Evolutionary conservation across 2,888 invertebrate genomes (phyloP).

Genomic region (Octonoba sinensis): DNA sequence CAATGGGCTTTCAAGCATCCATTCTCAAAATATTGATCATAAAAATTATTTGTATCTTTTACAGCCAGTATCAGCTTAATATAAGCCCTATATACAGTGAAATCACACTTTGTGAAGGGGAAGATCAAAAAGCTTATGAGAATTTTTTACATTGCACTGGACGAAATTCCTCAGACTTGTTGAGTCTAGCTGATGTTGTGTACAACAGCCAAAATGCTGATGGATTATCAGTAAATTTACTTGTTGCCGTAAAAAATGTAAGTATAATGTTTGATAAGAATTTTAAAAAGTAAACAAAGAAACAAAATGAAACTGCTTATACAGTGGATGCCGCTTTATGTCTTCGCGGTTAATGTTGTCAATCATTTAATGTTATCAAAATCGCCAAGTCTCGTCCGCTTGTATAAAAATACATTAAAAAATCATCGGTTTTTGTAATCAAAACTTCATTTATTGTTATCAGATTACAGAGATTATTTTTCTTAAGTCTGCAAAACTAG

Average conservation of each 20-base stretch:
- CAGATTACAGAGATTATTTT: too few relatives aligned
- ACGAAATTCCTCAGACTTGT: constrained; percentile 23
- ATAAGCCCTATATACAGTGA: constrained; percentile 48
- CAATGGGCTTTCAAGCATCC: neutral
- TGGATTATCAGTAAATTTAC: constrained; percentile 42
- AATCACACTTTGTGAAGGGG: constrained; percentile 28
- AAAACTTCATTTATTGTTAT: too few relatives aligned
- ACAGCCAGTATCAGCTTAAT: constrained; percentile 46
- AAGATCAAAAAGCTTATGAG: constrained; percentile 33
- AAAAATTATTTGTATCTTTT: neutral
- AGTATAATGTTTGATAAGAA: constrained; percentile 28
- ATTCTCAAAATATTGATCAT: too few relatives aligned
- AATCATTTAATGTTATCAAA: too few relatives aligned
- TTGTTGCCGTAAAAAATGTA: constrained; percentile 60
- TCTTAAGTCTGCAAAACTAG: too few relatives aligned
- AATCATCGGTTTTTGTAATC: too few relatives aligned
- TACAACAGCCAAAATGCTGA: constrained; percentile 55
- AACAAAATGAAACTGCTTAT: too few relatives aligned
- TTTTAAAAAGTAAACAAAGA: neutral
- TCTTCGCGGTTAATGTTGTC: too few relatives aligned
- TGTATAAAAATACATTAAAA: too few relatives aligned
- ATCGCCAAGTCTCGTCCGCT: too few relatives aligned
- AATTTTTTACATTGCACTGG: constrained; percentile 37
- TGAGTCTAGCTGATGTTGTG: constrained; percentile 52
- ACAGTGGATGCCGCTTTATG: too few relatives aligned